phyloP scores from a whole-genome alignment of 2,113 vertebrate genomes.

The Mola mola region DNA sequence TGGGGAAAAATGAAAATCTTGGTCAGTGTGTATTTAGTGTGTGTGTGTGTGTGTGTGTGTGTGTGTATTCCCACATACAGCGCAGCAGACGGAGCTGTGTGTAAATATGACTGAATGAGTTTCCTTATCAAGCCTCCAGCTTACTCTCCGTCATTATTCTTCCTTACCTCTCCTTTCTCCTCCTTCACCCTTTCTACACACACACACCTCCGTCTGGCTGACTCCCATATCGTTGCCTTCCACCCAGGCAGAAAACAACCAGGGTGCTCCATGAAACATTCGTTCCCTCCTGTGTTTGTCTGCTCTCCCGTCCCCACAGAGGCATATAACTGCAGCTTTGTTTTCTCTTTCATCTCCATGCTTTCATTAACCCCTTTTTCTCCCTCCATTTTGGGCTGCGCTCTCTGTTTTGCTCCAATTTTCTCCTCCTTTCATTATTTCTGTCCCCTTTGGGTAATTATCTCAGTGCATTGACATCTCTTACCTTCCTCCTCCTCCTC shows the following conservation, averaged over 20 bases:
- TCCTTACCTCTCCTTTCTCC: not conserved
- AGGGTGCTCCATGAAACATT: constrained; percentile 31
- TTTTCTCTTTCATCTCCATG: constrained; percentile 11
- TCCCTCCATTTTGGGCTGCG: not conserved
- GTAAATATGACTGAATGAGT: constrained; percentile 21
- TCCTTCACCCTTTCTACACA: not conserved
- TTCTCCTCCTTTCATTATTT: not conserved
- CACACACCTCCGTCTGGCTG: constrained; percentile 13
- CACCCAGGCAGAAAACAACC: constrained; percentile 33
- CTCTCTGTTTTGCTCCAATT: not conserved
- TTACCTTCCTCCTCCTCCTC: no score
- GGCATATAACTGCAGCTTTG: constrained; percentile 12
- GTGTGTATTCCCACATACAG: not conserved
- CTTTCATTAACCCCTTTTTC: not conserved
- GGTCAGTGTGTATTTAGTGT: not conserved
- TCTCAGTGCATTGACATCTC: no score
- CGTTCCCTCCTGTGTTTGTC: constrained; percentile 12
- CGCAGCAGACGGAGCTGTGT: constrained; percentile 1
- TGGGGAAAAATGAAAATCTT: no score
- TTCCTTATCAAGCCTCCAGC: constrained; percentile 24
- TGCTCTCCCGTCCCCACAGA: constrained; percentile 14
- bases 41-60: constrained; percentile 3
- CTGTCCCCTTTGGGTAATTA: not conserved
- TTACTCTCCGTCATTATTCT: constrained; percentile 15
- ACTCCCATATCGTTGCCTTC: constrained; percentile 37